These are phyloP conservation scores for Alligator mississippiensis DNA, from an alignment of 2,113 vertebrate species.

Conservation along the genomic window DNA sequence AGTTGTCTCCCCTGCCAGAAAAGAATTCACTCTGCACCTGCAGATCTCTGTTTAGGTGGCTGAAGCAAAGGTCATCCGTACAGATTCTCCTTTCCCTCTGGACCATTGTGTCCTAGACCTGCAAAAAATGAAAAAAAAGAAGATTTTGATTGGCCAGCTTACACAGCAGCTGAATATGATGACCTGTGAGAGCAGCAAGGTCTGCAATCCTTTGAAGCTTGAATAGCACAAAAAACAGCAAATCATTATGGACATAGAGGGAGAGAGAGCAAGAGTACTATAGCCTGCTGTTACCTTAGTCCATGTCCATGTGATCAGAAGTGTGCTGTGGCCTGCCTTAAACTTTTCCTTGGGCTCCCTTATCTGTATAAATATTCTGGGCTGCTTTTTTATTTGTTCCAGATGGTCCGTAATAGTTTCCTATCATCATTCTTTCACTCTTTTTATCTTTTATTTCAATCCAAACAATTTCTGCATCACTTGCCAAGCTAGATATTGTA, in stretches of 20 bases:
- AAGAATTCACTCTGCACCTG: neutral
- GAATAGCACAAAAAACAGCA: neutral
- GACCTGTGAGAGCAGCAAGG: neutral
- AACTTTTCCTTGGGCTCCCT: constrained; percentile 22
- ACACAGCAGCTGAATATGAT: neutral
- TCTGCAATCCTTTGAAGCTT: neutral
- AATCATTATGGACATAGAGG: neutral
- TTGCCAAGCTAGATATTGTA: constrained; percentile 73
- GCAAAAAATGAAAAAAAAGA: neutral
- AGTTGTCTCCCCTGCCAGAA: neutral
- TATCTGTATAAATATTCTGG: constrained; percentile 52
- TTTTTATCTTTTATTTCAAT: constrained; percentile 78
- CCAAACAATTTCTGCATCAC: constrained; percentile 63
- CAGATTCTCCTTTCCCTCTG: neutral
- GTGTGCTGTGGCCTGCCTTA: neutral
- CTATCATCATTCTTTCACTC: constrained; percentile 55
- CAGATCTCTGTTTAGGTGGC: neutral
- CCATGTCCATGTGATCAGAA: neutral
- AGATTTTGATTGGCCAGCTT: neutral
- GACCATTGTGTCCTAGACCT: neutral
- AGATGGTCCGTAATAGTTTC: constrained; percentile 71
- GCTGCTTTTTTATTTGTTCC: constrained; percentile 68
- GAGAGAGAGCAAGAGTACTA: neutral
- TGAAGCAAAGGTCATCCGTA: neutral
- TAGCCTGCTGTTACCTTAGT: neutral